Conservation (phyloP, 2,797 vertebrate genomes). For the Amblyraja radiata region DNA sequence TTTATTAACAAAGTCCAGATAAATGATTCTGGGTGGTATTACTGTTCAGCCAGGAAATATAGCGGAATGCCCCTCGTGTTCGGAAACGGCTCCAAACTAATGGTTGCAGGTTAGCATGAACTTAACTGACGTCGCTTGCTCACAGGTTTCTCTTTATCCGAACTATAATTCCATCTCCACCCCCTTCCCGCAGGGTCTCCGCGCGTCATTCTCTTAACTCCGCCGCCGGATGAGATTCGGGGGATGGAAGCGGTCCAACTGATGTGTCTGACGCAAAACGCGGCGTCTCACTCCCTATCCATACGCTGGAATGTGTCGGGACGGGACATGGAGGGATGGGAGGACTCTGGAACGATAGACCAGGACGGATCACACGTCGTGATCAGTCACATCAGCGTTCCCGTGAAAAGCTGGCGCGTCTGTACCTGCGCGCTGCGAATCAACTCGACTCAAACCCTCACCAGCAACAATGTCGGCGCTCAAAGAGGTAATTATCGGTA, state of each 20-base stretch:
- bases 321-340: background rate
- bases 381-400: background rate
- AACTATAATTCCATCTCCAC: background rate
- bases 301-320: background rate
- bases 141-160: background rate
- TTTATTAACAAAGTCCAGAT: background rate
- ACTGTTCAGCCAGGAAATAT: background rate
- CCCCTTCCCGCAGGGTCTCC: background rate
- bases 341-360: background rate
- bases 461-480: no score
- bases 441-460: background rate
- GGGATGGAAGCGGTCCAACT: background rate
- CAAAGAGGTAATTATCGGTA: background rate
- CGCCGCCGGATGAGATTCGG: background rate
- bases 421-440: background rate
- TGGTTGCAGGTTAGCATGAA: background rate
- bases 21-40: background rate
- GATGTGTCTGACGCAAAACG: background rate
- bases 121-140: no score
- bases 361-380: background rate
- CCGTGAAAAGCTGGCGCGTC: background rate
- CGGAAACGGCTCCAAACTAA: background rate
- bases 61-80: background rate
- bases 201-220: background rate
- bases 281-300: accelerated